Evolutionary conservation across 2,113 vertebrate species (phyloP), one percentile per base, ranked within the genome.

Genomic region (Actenoides lindsayi): DNA sequence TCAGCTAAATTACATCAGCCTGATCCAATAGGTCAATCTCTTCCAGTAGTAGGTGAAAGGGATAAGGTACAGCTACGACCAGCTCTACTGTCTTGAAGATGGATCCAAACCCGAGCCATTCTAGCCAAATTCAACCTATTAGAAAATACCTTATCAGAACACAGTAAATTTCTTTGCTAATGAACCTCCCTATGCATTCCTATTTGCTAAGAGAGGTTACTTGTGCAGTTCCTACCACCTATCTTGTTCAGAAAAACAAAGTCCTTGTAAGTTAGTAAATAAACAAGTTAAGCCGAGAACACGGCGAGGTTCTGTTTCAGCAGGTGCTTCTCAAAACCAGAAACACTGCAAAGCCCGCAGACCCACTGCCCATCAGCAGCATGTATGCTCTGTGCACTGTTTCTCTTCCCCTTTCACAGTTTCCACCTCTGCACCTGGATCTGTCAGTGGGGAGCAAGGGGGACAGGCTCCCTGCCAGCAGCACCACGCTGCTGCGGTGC

Each of bases 401-500:
- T 30, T 28, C 31, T 39, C 25, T 13, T 28, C 19, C 48, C 37
- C 16, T 44, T 60, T 46, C 46, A 25, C 5, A 19, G 5, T 57
- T 70, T 54, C 53, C 39, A 18, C 21, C 25, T 17, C 27, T 30
- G n/a, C 16, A 4, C 31, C 41, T 21, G 0, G 1, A 7, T 5
- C 25, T 9, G 13, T n/a, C 16, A n/a, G 30, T 1, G 1, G 33
- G 53, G 44, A 74, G 60, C 44, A 12, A 1, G 1, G 0, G 23
- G 77, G 53, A 28, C 0, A 1, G 21, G 35, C 7, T 41, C 50
- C 33, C 56, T 33, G 54, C 57, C 82, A 1, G 0, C 30, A 23
- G 10, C n/a, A 35, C 48, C 14, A 10, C 0, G 1, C 31, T 2
- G 8, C 48, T 6, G 13, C 8, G 0, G 21, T 16, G 15, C 67